These are phyloP conservation scores for Hoplostethus mediterraneus DNA, from an alignment of 2,797 vertebrate genomes.

Conservation along the genomic window DNA sequence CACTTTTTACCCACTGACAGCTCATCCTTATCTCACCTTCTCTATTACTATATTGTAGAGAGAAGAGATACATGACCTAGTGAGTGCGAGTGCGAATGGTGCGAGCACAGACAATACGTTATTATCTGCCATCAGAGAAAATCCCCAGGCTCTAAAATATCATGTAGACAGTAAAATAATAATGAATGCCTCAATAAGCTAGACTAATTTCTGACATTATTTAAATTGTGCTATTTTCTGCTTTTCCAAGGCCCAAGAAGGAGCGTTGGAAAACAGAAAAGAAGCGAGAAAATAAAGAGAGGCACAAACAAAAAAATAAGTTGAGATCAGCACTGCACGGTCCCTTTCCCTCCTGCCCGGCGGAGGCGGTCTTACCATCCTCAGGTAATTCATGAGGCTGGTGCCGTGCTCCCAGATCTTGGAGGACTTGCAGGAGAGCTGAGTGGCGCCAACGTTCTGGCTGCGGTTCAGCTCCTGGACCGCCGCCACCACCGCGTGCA, in stretches of 20 bases:
- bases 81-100: constrained; percentile 25
- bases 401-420: constrained; percentile 99
- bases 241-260: neutral
- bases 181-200: constrained; percentile 10
- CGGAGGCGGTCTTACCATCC: constrained; percentile 92
- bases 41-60: constrained; percentile 39
- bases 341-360: constrained; percentile 21
- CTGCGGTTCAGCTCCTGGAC: constrained; percentile 98
- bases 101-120: constrained; percentile 15
- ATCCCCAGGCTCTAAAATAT: constrained; percentile 30
- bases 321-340: neutral
- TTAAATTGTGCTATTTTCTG: neutral
- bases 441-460: constrained; percentile 97
- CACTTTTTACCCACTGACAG: constrained; percentile 57
- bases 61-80: constrained; percentile 51
- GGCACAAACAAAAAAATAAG: neutral
- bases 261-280: neutral
- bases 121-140: constrained; percentile 39
- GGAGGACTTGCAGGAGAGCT: constrained; percentile 96
- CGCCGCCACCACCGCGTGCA: constrained; percentile 93
- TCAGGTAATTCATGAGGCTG: constrained; percentile 99
- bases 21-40: constrained; percentile 59
- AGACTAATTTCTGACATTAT: neutral
- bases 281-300: neutral
- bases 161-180: constrained; percentile 1